Conservation (phyloP, 2,113 vertebrate genomes). For the Manacus vitellinus region DNA sequence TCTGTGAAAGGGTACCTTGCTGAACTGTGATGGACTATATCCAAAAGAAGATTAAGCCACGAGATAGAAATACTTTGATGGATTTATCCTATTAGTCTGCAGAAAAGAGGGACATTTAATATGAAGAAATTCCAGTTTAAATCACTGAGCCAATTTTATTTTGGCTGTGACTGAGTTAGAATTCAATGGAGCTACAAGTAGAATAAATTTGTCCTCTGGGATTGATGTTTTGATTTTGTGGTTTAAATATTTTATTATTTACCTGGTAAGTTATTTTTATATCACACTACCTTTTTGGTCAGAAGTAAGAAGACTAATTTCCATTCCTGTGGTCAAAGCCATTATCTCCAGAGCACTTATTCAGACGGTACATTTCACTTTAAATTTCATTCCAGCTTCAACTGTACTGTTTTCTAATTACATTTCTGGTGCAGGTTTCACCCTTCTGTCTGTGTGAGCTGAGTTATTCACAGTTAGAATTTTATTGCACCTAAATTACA, state of each 20-base stretch:
- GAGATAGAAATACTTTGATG: neutral
- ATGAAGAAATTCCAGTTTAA: neutral
- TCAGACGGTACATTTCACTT: slow-evolving; percentile 41
- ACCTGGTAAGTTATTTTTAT: neutral
- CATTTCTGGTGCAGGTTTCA: slow-evolving; percentile 26
- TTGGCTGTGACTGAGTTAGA: neutral
- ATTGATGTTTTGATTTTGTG: neutral
- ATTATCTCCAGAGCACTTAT: slow-evolving; percentile 8
- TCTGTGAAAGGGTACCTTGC: neutral
- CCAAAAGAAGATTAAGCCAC: neutral
- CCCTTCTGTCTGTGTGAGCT: neutral
- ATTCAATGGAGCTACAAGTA: neutral
- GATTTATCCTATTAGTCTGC: slow-evolving; percentile 4
- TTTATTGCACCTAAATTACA: slow-evolving; percentile 62
- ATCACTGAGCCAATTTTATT: slow-evolving; percentile 3
- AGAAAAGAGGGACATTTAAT: neutral
- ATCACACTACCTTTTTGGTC: neutral
- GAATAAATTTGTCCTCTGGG: neutral
- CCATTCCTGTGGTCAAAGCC: neutral
- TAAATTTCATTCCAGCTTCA: slow-evolving; percentile 32
- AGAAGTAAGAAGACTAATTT: neutral
- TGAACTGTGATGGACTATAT: neutral
- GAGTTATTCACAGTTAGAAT: slow-evolving; percentile 53
- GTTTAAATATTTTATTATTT: slow-evolving; percentile 42
- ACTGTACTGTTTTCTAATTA: slow-evolving; percentile 48